Conservation (phyloP, 2,113 vertebrate genomes). For the Cettia cetti region DNA sequence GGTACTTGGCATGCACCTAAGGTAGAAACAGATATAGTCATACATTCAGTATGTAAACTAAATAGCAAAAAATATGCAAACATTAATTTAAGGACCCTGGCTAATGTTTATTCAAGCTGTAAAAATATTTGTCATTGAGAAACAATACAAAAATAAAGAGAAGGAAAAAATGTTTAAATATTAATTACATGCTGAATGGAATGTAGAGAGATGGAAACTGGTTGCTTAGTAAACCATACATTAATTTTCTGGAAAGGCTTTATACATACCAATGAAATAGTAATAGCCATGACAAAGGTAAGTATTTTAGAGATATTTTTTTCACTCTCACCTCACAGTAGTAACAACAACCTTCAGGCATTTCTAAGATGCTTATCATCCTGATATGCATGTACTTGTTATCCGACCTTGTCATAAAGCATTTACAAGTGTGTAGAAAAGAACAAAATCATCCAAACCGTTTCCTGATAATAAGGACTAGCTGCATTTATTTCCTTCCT, state of each 20-base stretch:
- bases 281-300: not conserved
- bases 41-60: not conserved
- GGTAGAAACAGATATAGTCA: not conserved
- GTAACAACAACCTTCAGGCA: not conserved
- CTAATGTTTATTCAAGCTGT: conserved; percentile 34
- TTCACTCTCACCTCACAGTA: not conserved
- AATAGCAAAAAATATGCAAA: conserved; percentile 31
- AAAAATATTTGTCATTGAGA: conserved; percentile 53
- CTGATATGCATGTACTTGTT: not conserved
- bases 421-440: conserved; percentile 9
- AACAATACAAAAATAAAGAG: conserved; percentile 28
- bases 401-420: not conserved
- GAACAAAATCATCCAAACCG: not conserved
- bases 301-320: not conserved
- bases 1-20: not conserved
- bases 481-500: not conserved
- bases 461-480: conserved; percentile 34
- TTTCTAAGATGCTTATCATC: not conserved
- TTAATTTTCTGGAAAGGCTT: conserved; percentile 15
- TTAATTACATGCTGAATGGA: conserved; percentile 37
- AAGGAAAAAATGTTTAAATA: conserved; percentile 35
- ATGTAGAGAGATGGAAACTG: not conserved
- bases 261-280: conserved; percentile 1
- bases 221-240: conserved; percentile 4
- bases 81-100: not conserved